Evolutionary conservation across 2,113 vertebrate genomes (phyloP).

Genomic region (Pterophyllum scalare): DNA sequence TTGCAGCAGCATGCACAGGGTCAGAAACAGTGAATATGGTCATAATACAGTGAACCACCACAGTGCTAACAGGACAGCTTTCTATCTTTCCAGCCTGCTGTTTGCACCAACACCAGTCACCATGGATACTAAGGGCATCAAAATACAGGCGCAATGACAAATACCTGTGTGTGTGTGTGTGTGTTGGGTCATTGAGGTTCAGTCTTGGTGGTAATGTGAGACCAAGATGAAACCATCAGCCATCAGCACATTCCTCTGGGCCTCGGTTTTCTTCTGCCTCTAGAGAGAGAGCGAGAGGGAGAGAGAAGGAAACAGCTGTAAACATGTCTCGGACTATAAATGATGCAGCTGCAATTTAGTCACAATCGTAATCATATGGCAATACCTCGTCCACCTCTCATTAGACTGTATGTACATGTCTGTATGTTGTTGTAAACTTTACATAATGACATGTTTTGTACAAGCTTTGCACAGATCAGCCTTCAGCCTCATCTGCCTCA

Average conservation of each 20-base stretch:
- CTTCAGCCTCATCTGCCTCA: conserved; percentile 19
- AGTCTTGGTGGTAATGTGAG: conserved; percentile 77
- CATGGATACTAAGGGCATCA: conserved; percentile 65
- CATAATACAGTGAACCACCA: conserved; percentile 18
- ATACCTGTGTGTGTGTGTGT: conserved; percentile 39
- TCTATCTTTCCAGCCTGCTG: conserved; percentile 63
- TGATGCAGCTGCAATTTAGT: neutral
- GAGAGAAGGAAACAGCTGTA: conserved; percentile 34
- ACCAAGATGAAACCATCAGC: conserved; percentile 68
- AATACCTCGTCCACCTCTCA: conserved; percentile 5
- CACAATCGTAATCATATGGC: conserved; percentile 16
- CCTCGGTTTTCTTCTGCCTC: conserved; percentile 65
- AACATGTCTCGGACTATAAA: conserved; percentile 51
- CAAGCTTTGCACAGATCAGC: conserved; percentile 5
- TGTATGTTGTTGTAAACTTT: conserved; percentile 6
- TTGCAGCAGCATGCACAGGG: neutral
- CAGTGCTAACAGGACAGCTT: conserved; percentile 64
- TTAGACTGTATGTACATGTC: neutral
- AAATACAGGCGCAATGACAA: conserved; percentile 75
- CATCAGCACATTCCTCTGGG: conserved; percentile 83
- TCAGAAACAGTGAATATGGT: conserved; percentile 20
- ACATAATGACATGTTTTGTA: conserved; percentile 26
- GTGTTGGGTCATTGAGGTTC: conserved; percentile 76
- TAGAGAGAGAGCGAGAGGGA: conserved; percentile 40
- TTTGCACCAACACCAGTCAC: conserved; percentile 64